Conservation (phyloP, 2,888 invertebrate species). For the Anarsia innoxiella region DNA sequence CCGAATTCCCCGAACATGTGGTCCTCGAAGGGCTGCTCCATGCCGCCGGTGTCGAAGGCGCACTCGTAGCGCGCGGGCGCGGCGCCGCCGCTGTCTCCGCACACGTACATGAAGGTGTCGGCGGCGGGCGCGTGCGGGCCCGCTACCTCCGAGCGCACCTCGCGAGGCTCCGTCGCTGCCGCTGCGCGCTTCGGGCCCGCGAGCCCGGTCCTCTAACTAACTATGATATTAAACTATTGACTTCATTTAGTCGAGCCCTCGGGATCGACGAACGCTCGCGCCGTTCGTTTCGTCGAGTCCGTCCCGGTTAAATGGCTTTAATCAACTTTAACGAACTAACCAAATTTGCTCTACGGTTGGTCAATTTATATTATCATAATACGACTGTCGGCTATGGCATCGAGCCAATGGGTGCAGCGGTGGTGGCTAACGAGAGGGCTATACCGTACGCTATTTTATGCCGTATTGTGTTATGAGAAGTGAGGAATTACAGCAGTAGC, state of each 20-base stretch:
- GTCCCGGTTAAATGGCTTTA: constrained; percentile 75
- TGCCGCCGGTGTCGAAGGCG: constrained; percentile 51
- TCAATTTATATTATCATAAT: constrained; percentile 76
- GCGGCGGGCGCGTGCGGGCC: constrained; percentile 64
- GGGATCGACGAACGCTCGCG: constrained; percentile 66
- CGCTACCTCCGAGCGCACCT: constrained; percentile 65
- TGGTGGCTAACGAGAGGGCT: constrained; percentile 27
- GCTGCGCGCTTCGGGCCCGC: constrained; percentile 32
- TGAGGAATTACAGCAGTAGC: constrained; percentile 35
- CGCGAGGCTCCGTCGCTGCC: constrained; percentile 63
- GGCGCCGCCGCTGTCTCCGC: constrained; percentile 50
- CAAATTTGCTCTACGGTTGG: constrained; percentile 73
- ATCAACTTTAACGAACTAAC: constrained; percentile 77
- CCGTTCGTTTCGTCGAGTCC: constrained; percentile 68
- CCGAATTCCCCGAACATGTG: constrained; percentile 86
- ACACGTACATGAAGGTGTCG: constrained; percentile 71
- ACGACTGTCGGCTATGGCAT: constrained; percentile 36
- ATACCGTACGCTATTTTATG: constrained; percentile 37
- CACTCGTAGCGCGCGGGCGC: constrained; percentile 50
- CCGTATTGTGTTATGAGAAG: constrained; percentile 39
- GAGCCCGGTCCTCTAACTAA: constrained; percentile 40
- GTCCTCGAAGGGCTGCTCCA: constrained; percentile 87
- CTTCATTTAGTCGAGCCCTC: constrained; percentile 61
- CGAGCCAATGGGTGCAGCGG: constrained; percentile 54
- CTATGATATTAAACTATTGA: constrained; percentile 67